Evolutionary conservation across 30 jellyfish, hydroid and myxozoan species (phyloP).

Genomic region (Phacellophora camtschatica): DNA sequence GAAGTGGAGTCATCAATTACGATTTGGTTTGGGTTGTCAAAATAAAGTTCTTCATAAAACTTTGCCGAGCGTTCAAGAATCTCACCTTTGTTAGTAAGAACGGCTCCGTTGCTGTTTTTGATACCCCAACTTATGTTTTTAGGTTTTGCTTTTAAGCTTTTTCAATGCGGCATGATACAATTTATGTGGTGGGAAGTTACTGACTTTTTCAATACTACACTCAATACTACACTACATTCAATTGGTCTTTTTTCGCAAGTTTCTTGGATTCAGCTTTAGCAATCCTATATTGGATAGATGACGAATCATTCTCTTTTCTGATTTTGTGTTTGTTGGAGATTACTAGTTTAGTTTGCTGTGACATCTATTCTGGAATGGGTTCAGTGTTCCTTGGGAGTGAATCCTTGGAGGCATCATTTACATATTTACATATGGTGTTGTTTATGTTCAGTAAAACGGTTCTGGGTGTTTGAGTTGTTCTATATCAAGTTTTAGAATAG

Average conservation of each 20-base stretch:
- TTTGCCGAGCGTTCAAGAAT: slow-evolving; percentile 33
- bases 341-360: slow-evolving; percentile 1
- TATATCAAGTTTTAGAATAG: neutral
- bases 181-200: slow-evolving; percentile 36
- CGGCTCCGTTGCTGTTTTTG: slow-evolving; percentile 16
- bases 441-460: neutral
- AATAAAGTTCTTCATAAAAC: slow-evolving; percentile 18
- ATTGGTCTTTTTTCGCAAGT: neutral
- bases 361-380: neutral
- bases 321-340: neutral
- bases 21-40: neutral
- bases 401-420: slow-evolving; percentile 31
- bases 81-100: neutral
- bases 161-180: slow-evolving; percentile 27
- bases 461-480: neutral
- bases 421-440: neutral
- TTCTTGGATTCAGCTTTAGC: slow-evolving; percentile 19
- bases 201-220: slow-evolving; percentile 6
- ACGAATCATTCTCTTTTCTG: neutral
- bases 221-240: neutral
- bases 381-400: slow-evolving; percentile 8
- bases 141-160: slow-evolving; percentile 8
- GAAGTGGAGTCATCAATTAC: neutral
- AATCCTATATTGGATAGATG: neutral
- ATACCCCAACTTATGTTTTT: neutral